Evolutionary conservation across 2,113 vertebrate genomes (phyloP).

Genomic region (Rattus rattus): DNA sequence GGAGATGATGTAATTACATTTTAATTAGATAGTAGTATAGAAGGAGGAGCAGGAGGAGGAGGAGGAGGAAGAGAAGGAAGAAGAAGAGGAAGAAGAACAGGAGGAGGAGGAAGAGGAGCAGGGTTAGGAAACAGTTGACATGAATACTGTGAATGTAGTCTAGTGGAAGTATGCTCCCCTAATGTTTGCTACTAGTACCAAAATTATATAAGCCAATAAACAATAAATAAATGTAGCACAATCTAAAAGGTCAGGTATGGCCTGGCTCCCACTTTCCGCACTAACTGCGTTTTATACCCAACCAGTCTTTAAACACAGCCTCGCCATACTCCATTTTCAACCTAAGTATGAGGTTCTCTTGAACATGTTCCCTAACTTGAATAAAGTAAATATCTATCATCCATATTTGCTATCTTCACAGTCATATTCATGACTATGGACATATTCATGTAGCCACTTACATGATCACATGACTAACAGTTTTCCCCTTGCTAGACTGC

Average conservation of each 20-base stretch:
- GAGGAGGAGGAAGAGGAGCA: background rate
- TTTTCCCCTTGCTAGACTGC: background rate
- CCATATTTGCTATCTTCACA: background rate
- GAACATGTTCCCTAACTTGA: background rate
- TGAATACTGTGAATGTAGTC: background rate
- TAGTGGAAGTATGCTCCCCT: background rate
- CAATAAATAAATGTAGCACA: background rate
- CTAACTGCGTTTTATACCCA: background rate
- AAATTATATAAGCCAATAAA: background rate
- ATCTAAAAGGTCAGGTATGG: too few species aligned
- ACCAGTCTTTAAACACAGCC: background rate
- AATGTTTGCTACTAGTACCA: background rate
- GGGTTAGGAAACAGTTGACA: background rate
- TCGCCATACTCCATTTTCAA: background rate
- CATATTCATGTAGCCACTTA: background rate
- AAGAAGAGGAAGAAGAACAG: too few species aligned
- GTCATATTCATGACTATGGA: background rate
- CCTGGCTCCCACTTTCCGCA: background rate
- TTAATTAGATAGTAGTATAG: background rate
- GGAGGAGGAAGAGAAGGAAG: too few species aligned
- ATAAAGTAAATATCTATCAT: background rate
- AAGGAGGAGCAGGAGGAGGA: too few species aligned
- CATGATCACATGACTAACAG: background rate
- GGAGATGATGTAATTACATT: background rate
- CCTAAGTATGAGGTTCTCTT: background rate